Evolutionary conservation across 2,113 vertebrate species (phyloP).

Genomic region (Lagopus muta): DNA sequence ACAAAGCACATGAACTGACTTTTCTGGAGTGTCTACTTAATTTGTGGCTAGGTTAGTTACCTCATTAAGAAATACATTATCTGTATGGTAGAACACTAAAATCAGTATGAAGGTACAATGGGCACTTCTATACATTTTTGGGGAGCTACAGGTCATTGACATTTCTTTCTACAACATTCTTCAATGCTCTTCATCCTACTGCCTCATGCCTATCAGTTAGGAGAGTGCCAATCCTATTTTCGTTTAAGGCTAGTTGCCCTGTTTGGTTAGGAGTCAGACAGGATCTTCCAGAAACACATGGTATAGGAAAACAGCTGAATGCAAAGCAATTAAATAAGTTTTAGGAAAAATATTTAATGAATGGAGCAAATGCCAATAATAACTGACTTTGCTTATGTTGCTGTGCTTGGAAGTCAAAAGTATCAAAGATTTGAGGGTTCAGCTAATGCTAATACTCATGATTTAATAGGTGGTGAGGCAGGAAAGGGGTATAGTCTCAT

Average conservation of each 20-base stretch:
- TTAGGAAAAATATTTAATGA: rapidly evolving
- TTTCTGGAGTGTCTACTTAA: neutral
- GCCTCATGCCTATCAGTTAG: neutral
- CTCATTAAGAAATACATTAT: neutral
- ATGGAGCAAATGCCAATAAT: neutral
- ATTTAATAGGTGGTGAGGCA: neutral
- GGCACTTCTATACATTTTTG: neutral
- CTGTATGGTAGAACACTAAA: neutral
- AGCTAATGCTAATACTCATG: neutral
- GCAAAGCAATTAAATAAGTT: neutral
- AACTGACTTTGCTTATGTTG: neutral
- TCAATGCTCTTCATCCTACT: neutral
- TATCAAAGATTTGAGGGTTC: neutral
- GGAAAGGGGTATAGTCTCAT: neutral
- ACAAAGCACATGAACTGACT: neutral
- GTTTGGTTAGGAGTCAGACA: neutral
- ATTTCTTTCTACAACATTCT: neutral
- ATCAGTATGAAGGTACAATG: neutral
- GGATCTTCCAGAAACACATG: neutral
- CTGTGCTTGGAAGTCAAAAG: neutral
- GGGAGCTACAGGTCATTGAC: neutral
- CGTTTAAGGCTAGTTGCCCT: neutral
- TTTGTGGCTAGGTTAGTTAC: neutral
- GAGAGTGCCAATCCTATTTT: neutral
- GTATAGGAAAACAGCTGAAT: neutral